phyloP scores from a whole-genome alignment of 2,113 vertebrate genomes.

The Hirundichthys speculiger region DNA sequence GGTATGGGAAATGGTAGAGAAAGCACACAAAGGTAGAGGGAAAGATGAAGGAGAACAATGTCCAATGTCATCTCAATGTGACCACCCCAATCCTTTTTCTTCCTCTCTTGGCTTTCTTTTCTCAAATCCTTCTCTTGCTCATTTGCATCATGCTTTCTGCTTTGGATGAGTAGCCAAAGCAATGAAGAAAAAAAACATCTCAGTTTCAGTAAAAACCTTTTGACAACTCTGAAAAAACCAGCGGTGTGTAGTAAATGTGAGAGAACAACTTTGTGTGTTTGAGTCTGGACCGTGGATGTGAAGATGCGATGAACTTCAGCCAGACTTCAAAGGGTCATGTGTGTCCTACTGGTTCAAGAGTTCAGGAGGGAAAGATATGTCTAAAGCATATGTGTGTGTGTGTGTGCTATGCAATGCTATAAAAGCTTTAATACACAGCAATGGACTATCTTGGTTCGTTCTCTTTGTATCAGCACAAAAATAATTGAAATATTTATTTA shows the following conservation, averaged over 20 bases:
- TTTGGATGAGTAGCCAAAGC: slow-evolving; percentile 17
- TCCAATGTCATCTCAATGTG: too few relatives aligned
- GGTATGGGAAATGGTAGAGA: neutral
- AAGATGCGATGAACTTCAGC: slow-evolving; percentile 42
- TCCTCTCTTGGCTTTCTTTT: slow-evolving; percentile 50
- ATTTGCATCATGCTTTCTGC: slow-evolving; percentile 26
- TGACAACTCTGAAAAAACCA: slow-evolving; percentile 16
- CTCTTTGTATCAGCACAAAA: slow-evolving; percentile 17
- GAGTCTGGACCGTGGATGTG: too few relatives aligned
- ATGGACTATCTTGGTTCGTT: slow-evolving; percentile 30
- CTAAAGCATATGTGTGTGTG: neutral
- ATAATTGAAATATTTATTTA: neutral
- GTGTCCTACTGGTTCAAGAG: slow-evolving; percentile 29
- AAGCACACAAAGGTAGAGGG: neutral
- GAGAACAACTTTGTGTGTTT: neutral
- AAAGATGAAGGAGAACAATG: neutral
- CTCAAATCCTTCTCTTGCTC: slow-evolving; percentile 15
- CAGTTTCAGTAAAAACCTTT: slow-evolving; percentile 26
- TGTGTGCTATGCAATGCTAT: slow-evolving; percentile 4
- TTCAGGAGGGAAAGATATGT: slow-evolving; percentile 19
- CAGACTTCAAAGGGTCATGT: slow-evolving; percentile 46
- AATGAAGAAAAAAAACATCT: neutral
- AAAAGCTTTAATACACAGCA: slow-evolving; percentile 38
- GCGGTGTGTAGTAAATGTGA: neutral
- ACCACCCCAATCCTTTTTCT: slow-evolving; percentile 11